phyloP scores from a whole-genome alignment of 2,888 invertebrate genomes.

The Salticus scenicus region DNA sequence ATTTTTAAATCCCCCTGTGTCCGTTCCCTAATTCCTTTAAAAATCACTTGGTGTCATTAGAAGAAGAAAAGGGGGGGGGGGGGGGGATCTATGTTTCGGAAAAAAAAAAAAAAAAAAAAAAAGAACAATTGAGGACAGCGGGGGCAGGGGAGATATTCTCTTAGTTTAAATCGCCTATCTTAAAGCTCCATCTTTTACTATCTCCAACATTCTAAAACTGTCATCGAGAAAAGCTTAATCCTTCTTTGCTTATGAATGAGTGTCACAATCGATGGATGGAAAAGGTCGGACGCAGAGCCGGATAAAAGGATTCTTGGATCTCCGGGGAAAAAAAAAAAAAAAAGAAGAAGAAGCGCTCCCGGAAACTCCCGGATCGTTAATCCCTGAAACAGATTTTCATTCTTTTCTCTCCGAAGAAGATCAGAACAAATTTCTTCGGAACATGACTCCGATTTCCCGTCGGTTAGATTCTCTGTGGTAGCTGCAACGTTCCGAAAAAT shows the following conservation, averaged over 20 bases:
- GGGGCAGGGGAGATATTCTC: no score
- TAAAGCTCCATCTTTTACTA: not conserved
- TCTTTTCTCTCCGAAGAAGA: not conserved
- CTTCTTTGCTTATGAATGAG: slow-evolving; percentile 17
- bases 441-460: not conserved
- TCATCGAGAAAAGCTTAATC: not conserved
- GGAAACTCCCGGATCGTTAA: not conserved
- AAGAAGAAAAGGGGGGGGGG: no score
- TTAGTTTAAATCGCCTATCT: not conserved
- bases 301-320: slow-evolving; percentile 15
- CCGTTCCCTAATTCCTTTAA: no score
- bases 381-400: not conserved
- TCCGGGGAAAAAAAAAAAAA: not conserved
- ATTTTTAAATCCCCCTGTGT: no score
- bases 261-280: not conserved
- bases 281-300: not conserved
- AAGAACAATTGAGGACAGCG: no score
- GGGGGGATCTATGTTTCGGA: no score
- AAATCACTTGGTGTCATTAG: no score
- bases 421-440: slow-evolving; percentile 12
- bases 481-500: not conserved
- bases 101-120: no score
- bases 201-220: not conserved
- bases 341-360: not conserved
- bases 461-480: not conserved